Base-by-base conservation (phyloP, 1,140 invertebrate species). In the Pogonus chalceus region DNA sequence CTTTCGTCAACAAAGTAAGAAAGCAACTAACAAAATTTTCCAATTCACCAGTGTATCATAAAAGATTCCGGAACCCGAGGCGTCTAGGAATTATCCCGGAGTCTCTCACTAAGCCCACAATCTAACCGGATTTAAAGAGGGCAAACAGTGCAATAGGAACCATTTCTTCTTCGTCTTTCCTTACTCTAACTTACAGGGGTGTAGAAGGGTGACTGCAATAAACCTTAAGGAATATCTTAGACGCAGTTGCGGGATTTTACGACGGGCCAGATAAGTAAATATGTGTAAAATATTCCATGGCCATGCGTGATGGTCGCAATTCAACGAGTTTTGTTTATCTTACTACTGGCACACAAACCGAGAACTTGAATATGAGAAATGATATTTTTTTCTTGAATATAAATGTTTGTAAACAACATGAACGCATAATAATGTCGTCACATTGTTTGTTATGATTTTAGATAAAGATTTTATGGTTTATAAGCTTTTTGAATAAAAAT, bases 41-140 rank as follows among this genome's bases (percentile, higher is more conserved):
- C 37, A 43, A 43, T 12, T 43, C 37, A 43, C 9, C 37, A 43
- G 37, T 43, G 18, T 43, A 43, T 43, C 37, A 43, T 43, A 43
- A 43, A 12, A 43, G 18, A 43, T 4, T 3, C 37, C 37, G 7
- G 37, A 12, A 16, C 37, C 37, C 18, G 3, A 43, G 37, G 37
- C 37, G 4, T 4, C 7, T 7, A 7, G 18, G 37, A 43, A 43
- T 43, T 43, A 43, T 43, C 7, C 37, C 3, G 7, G 37, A 7
- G 37, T 43, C 37, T 43, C 9, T 43, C 4, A 16, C 37, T 43
- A 43, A 43, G 18, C 18, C 7, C 37, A 43, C 37, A 43, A 43
- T 43, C 37, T 43, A 43, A 43, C 7, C 37, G 37, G 37, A 43
- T 43, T 43, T 43, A 43, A 43, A 43, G 9, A 9, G 37, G 37